Evolutionary conservation across 2,113 vertebrate species (phyloP), one percentile per base, ranked within the genome.

Genomic region (Psilopsiagon aurifrons): DNA sequence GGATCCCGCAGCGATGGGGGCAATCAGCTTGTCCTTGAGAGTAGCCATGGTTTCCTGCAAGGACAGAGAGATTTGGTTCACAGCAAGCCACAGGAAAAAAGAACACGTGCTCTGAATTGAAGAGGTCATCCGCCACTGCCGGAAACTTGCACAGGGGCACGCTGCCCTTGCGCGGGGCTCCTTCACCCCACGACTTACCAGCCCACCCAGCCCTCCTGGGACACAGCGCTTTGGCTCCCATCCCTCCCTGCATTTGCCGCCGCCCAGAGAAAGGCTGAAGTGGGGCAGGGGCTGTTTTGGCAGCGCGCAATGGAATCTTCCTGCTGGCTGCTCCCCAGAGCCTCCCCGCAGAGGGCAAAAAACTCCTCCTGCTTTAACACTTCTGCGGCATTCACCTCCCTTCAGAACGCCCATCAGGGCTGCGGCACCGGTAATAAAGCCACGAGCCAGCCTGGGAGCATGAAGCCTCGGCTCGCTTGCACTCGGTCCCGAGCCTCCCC

Each of bases 21-120:
- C 98, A 57, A 99, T 98, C 84, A 99, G 98, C 89, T 99, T 99
- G 84, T 99, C 98, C 91, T 98, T 97, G 17, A 99, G 97, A 11
- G 98, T 98, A 10, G 99, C 98, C 99, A 99, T 99, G 92, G 87
- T 96, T 37, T 31, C 55, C 97, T 98, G 93, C 9, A 35, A 94
- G 46, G 49, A 28, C 0, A 2, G 13, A 33, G 19, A 19, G 9
- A 23, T 5, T 1, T 1, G 20, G 8, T 19, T 77, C 20, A 66
- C 19, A 49, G 41, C 33, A 47, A 28, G 46, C 13, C 25, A 17
- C 7, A 11, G 11, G 3, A 8, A 66, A 20, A 13, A 4, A 6
- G 29, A 83, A 37, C 2, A 1, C 31, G 9, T 0, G 16, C 27
- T 54, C 57, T 13, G 51, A 62, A 51, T 1, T 4, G 24, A 17